Base-by-base conservation (phyloP, 2,888 invertebrate species). In the Heliconius cydno region DNA sequence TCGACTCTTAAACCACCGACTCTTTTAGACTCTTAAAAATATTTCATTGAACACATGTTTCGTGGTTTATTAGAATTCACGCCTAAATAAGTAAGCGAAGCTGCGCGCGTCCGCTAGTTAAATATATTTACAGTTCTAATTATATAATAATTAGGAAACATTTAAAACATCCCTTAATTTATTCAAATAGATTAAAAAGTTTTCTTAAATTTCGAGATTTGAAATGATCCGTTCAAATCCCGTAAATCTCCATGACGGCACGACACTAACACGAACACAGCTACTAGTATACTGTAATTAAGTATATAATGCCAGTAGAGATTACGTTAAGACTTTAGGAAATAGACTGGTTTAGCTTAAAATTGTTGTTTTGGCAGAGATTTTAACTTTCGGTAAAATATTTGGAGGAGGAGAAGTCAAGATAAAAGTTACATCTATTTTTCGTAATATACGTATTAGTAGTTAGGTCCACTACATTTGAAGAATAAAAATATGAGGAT, bases 231-330 rank as follows among this genome's bases (percentile, higher is more conserved):
- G 4, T 41, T 41, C 1, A 68, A 68, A 68, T 68, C 68, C 30
- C 34, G 68, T 68, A 68, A 38, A 68, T 68, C 68, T 57, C 57
- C 2, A 22, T 67, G 38, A n/a, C n/a, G 38, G 38, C 68, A 38
- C 68, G 38, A 68, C n/a, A 68, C 68, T 68, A 38, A 25, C 68
- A 68, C n/a, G 68, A 68, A 68, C 34, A 34, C 41, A 41, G 68
- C 25, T 68, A 25, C 38, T 88, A 86, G 85, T 86, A 84, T 84
- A 79, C 74, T 38, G n/a, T 68, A 38, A 38, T 68, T 68, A 68
- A 68, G 38, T 68, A 68, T n/a, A 38, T 68, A 38, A 68, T 38
- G 13, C 38, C 38, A 41, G 67, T 22, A n/a, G 68, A 68, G 68
- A 68, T 68, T 68, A 68, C 13, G 68, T n/a, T 67, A 38, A 68